Conservation (phyloP, 1,140 invertebrate genomes). For the Trichonephila inaurata region DNA sequence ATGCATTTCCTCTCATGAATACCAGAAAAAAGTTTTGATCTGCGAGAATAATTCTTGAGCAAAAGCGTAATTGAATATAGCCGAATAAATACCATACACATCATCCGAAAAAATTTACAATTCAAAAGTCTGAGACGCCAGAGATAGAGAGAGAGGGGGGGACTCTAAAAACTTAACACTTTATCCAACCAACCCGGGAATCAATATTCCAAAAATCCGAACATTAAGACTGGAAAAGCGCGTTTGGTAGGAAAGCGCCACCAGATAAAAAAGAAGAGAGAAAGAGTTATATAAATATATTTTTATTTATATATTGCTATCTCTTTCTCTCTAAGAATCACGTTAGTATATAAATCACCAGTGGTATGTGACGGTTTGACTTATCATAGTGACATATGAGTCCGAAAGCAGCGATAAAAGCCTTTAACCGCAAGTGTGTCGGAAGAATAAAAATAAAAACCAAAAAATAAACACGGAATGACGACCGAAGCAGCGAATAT, state of each 20-base stretch:
- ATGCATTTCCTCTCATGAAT: not conserved
- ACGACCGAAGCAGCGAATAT: slow-evolving; percentile 61
- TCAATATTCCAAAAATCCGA: not conserved
- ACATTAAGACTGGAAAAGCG: slow-evolving; percentile 7
- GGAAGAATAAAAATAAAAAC: slow-evolving; percentile 50
- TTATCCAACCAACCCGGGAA: not conserved
- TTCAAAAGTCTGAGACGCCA: slow-evolving; percentile 3
- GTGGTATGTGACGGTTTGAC: slow-evolving; percentile 74
- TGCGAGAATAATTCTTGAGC: not conserved
- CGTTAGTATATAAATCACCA: slow-evolving; percentile 71
- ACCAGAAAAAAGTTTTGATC: not conserved
- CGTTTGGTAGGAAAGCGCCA: not conserved
- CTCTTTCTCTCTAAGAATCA: slow-evolving; percentile 17
- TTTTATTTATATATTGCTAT: slow-evolving; percentile 76
- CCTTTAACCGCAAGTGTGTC: slow-evolving; percentile 58
- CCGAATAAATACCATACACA: not conserved
- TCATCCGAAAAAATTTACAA: slow-evolving; percentile 29
- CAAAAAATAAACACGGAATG: slow-evolving; percentile 32
- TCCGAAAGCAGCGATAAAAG: slow-evolving; percentile 59
- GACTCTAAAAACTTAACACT: not conserved
- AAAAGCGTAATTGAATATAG: slow-evolving; percentile 44
- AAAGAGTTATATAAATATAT: slow-evolving; percentile 36
- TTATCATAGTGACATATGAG: slow-evolving; percentile 75
- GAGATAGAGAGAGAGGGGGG: not conserved
- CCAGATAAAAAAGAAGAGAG: not conserved